Conservation (phyloP, 2,113 vertebrate genomes). For the Ciconia stormi region DNA sequence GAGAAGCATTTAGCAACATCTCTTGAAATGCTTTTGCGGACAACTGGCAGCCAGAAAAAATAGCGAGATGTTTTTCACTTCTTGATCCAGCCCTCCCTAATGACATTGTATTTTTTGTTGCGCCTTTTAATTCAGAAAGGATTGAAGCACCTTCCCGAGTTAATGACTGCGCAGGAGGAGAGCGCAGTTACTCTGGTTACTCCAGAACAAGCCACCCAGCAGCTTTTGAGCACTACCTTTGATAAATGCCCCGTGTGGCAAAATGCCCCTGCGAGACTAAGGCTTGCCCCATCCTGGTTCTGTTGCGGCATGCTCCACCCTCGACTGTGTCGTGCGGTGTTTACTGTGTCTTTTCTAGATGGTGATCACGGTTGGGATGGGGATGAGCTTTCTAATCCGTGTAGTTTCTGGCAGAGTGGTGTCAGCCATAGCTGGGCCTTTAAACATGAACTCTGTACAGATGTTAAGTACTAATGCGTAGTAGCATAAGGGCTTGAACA, state of each 20-base stretch:
- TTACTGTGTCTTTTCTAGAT: background rate
- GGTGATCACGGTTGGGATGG: accelerated
- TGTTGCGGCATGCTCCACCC: accelerated
- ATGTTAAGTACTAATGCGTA: background rate
- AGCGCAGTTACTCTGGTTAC: background rate
- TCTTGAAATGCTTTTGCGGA: background rate
- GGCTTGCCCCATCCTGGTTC: background rate
- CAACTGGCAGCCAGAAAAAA: background rate
- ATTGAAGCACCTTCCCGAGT: background rate
- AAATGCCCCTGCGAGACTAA: background rate
- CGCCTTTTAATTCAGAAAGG: background rate
- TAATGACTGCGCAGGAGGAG: background rate
- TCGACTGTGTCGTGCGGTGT: accelerated
- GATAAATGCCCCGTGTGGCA: background rate
- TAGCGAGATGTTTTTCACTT: background rate
- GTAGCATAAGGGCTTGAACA: background rate
- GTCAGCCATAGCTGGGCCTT: background rate
- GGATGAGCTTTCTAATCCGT: background rate
- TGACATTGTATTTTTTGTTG: background rate
- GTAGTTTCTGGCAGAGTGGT: background rate
- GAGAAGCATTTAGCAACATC: background rate
- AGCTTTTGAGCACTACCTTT: background rate
- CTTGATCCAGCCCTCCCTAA: background rate
- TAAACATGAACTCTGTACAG: background rate
- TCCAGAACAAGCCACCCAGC: background rate